Percentiles rank a stretch among this genome's conserved stretches.
phyloP scores from a whole-genome alignment of 1,140 invertebrate species.

The Arctopsyche grandis region DNA sequence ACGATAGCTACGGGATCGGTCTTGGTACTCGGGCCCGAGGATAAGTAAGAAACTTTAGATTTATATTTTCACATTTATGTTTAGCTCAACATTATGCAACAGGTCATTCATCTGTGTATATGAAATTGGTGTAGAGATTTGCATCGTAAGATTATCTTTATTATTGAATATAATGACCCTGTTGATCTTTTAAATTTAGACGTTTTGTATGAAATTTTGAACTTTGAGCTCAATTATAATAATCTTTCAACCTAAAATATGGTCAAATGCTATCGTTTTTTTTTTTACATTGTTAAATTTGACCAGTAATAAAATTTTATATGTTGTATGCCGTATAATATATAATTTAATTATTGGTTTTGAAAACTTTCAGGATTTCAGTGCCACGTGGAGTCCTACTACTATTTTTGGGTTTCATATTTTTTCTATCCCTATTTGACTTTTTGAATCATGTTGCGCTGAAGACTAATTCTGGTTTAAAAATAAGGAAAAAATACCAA shows the following conservation, averaged over 20 bases:
- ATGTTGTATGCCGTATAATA: too few relatives aligned
- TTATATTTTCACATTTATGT: not conserved
- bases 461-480: slow-evolving; percentile 67
- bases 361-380: slow-evolving; percentile 63
- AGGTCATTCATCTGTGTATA: not conserved
- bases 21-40: slow-evolving; percentile 60
- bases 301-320: too few relatives aligned
- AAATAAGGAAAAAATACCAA: slow-evolving; percentile 69
- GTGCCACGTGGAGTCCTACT: slow-evolving; percentile 68
- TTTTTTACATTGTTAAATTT: too few relatives aligned
- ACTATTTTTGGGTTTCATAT: slow-evolving; percentile 70
- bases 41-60: slow-evolving; percentile 56
- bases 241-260: too few relatives aligned
- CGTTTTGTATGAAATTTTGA: too few relatives aligned
- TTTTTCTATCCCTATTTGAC: slow-evolving; percentile 72
- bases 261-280: too few relatives aligned
- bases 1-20: slow-evolving; percentile 59
- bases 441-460: slow-evolving; percentile 69
- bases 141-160: too few relatives aligned
- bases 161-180: too few relatives aligned
- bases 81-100: not conserved
- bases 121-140: too few relatives aligned
- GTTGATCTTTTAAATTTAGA: too few relatives aligned
- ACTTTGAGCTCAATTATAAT: too few relatives aligned
- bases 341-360: too few relatives aligned